phyloP scores from a whole-genome alignment of 2,888 invertebrate species.

The Tridacna gigas region DNA sequence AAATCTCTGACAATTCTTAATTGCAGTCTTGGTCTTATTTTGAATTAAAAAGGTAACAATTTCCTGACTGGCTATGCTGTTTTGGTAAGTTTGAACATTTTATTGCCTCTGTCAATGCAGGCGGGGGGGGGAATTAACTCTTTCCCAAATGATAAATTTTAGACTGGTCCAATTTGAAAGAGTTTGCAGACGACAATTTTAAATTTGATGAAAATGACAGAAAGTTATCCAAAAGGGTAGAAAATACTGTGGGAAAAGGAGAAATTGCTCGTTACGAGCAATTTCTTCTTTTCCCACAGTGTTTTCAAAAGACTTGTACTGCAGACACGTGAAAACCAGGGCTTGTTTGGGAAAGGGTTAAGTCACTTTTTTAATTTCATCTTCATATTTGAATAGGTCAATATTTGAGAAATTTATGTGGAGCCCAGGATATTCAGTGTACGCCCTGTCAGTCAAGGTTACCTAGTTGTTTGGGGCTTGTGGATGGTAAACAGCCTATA shows the following conservation, averaged over 20 bases:
- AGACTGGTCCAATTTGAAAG: neutral
- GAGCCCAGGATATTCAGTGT: conserved; percentile 49
- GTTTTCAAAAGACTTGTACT: neutral
- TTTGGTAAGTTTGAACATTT: too few relatives aligned
- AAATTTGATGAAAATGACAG: too few relatives aligned
- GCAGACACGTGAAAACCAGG: neutral
- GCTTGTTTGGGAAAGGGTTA: neutral
- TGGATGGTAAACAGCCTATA: conserved; percentile 60
- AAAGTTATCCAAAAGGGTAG: neutral
- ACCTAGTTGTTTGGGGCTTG: conserved; percentile 63
- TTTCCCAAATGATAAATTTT: neutral
- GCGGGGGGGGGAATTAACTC: too few relatives aligned
- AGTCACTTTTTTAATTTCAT: neutral
- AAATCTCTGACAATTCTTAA: too few relatives aligned
- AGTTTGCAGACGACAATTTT: neutral
- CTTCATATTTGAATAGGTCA: conserved; percentile 55
- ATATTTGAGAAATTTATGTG: conserved; percentile 66
- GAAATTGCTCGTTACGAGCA: neutral
- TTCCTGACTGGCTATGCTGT: too few relatives aligned
- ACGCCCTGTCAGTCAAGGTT: conserved; percentile 61
- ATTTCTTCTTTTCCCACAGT: neutral
- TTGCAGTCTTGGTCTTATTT: too few relatives aligned
- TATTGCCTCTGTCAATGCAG: too few relatives aligned
- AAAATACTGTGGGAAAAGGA: neutral
- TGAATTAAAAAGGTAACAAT: too few relatives aligned